Conservation (phyloP, 1,140 invertebrate genomes). For the Ganaspis sp. region DNA sequence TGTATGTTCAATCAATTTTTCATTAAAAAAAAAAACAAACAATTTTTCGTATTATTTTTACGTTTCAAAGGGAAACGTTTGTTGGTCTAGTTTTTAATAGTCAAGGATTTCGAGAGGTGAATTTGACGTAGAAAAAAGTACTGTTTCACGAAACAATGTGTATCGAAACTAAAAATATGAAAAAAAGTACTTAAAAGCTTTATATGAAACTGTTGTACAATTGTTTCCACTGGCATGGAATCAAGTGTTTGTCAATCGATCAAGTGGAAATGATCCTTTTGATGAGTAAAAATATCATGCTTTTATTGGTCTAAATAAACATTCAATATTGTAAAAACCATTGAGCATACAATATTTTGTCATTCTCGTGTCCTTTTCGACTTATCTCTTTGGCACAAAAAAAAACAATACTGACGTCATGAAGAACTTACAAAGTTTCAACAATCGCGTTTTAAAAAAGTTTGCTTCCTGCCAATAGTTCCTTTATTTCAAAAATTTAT, state of each 20-base stretch:
- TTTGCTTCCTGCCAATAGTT: too few relatives aligned
- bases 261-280: background rate
- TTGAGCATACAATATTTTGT: background rate
- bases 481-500: too few relatives aligned
- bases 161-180: too few relatives aligned
- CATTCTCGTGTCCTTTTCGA: background rate
- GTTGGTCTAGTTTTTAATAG: too few relatives aligned
- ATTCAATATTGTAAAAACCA: background rate
- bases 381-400: background rate
- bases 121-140: background rate
- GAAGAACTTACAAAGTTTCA: too few relatives aligned
- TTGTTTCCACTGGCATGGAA: background rate
- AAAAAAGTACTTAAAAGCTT: background rate
- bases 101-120: background rate
- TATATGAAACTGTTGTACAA: background rate
- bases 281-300: background rate
- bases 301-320: background rate
- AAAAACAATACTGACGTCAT: background rate
- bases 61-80: too few relatives aligned
- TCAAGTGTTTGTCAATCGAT: background rate
- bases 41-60: too few relatives aligned
- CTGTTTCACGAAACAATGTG: background rate
- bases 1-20: too few relatives aligned
- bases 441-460: too few relatives aligned
- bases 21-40: too few relatives aligned